phyloP scores from a whole-genome alignment of 2,888 invertebrate species.

The Sinopyrophorus schimmeli region DNA sequence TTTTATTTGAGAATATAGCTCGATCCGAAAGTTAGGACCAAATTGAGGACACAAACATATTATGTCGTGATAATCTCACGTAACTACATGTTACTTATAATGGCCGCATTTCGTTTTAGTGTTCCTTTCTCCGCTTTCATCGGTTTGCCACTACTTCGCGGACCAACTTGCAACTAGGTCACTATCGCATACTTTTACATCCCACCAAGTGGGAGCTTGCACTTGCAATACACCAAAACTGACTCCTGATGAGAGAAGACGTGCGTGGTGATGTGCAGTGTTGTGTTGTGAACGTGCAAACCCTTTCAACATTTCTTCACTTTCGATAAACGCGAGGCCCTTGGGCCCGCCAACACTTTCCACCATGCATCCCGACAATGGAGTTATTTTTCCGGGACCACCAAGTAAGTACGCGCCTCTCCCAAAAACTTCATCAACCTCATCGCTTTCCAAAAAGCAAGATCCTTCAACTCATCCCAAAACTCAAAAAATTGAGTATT shows the following conservation, averaged over 20 bases:
- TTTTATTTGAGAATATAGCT: constrained; percentile 53
- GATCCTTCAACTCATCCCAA: too few relatives aligned
- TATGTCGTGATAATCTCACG: constrained; percentile 56
- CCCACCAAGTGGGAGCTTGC: constrained; percentile 47
- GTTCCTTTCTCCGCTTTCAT: constrained; percentile 57
- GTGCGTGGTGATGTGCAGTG: constrained; percentile 40
- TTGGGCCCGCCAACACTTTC: constrained; percentile 44
- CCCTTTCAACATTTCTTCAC: constrained; percentile 48
- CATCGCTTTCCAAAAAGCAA: too few relatives aligned
- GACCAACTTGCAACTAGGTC: constrained; percentile 52
- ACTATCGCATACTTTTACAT: constrained; percentile 57
- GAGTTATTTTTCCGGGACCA: constrained; percentile 52
- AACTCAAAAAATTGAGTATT: too few relatives aligned
- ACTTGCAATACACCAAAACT: constrained; percentile 46
- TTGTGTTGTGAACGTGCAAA: constrained; percentile 35
- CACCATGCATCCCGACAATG: constrained; percentile 52
- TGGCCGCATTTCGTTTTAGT: constrained; percentile 55
- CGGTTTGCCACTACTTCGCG: constrained; percentile 55
- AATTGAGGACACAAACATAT: constrained; percentile 53
- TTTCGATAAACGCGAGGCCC: constrained; percentile 40
- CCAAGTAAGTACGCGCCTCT: constrained; percentile 48
- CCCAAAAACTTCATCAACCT: background rate
- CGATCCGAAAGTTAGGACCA: constrained; percentile 42
- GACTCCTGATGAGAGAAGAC: constrained; percentile 41
- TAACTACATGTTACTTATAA: constrained; percentile 54